Percentiles rank a stretch among this genome's conserved stretches.
Conservation (phyloP, 2,888 invertebrate species). For the Andrena bicolor region DNA sequence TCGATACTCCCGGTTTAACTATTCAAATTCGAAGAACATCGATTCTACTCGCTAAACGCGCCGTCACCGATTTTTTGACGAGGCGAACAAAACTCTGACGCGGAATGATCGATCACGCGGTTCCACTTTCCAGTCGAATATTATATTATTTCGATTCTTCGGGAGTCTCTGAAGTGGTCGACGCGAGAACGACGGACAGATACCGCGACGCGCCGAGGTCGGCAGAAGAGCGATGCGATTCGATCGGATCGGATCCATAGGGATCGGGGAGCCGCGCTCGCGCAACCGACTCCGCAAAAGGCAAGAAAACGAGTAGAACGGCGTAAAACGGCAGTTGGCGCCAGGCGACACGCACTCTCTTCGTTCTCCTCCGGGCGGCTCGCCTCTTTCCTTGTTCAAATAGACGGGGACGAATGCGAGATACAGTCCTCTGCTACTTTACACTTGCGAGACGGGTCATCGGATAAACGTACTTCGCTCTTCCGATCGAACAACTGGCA, state of each 20-base stretch:
- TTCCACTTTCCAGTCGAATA: too few relatives aligned
- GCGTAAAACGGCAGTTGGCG: constrained; percentile 74
- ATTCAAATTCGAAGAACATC: too few relatives aligned
- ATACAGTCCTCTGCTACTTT: background rate
- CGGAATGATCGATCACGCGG: too few relatives aligned
- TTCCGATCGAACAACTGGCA: background rate
- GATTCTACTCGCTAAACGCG: background rate
- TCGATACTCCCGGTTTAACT: too few relatives aligned
- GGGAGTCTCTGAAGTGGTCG: too few relatives aligned
- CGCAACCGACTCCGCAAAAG: constrained; percentile 69
- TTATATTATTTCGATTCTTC: too few relatives aligned
- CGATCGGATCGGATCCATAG: constrained; percentile 22
- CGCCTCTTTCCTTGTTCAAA: constrained; percentile 22
- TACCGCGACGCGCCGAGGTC: background rate
- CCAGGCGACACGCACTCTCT: constrained; percentile 77
- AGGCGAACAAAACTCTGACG: too few relatives aligned
- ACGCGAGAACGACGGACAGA: background rate
- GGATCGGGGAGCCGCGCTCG: constrained; percentile 40
- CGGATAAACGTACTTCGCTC: background rate
- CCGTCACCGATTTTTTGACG: too few relatives aligned
- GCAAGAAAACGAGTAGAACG: constrained; percentile 72
- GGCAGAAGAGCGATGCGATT: constrained; percentile 19
- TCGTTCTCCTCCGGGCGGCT: background rate
- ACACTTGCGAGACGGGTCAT: background rate
- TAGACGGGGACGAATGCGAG: constrained; percentile 19